Evolutionary conservation across 2,888 invertebrate genomes (phyloP).

Genomic region (Microctonus hyperodae): DNA sequence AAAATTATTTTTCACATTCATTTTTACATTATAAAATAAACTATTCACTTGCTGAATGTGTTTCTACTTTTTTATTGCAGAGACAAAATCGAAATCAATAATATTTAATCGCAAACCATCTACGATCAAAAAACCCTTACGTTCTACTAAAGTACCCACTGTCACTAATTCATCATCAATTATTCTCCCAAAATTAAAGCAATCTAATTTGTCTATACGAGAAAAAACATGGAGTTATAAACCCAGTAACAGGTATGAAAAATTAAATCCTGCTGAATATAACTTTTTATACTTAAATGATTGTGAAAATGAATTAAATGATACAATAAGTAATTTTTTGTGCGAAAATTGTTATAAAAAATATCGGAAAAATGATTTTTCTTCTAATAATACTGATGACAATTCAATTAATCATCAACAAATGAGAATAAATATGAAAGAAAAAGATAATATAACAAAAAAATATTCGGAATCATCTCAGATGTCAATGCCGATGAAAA

Average conservation of each 20-base stretch:
- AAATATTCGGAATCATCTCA: not conserved
- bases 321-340: not conserved
- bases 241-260: conserved; percentile 54
- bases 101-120: conserved; percentile 49
- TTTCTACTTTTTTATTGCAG: conserved; percentile 22
- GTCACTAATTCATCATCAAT: conserved; percentile 25
- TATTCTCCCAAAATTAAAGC: conserved; percentile 24
- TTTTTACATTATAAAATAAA: not conserved
- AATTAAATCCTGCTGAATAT: conserved; percentile 3
- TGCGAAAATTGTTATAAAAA: not conserved
- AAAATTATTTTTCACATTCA: not conserved
- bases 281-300: not conserved
- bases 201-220: conserved; percentile 37
- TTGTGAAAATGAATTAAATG: not conserved
- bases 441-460: not conserved
- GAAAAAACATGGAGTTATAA: conserved; percentile 48
- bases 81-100: conserved; percentile 42
- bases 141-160: conserved; percentile 25
- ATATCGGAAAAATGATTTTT: not conserved
- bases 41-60: no score
- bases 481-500: conserved; percentile 7
- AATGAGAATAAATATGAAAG: conserved; percentile 23
- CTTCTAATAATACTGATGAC: conserved; percentile 13
- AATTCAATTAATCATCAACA: conserved; percentile 8
- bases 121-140: conserved; percentile 28